Conservation (phyloP, 2,797 vertebrate genomes). For the Rhinoraja longicauda region DNA sequence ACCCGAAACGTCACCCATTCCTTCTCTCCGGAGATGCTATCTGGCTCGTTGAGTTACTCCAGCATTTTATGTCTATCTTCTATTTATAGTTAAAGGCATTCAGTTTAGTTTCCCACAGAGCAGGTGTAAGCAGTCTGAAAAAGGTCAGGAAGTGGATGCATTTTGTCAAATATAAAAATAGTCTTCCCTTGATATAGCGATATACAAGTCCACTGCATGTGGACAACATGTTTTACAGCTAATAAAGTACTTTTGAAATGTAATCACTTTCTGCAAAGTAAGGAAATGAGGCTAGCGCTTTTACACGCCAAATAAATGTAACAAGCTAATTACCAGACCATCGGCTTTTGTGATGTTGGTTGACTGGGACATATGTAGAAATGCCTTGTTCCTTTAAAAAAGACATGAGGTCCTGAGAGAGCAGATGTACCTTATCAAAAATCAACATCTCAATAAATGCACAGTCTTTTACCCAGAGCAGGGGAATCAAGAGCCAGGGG, state of each 20-base stretch:
- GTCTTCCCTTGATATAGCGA: not conserved
- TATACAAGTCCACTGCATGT: not conserved
- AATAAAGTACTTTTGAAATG: not conserved
- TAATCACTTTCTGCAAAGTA: not conserved
- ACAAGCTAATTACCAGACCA: not conserved
- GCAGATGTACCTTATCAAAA: not conserved
- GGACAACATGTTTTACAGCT: not conserved
- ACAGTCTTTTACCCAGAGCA: too few relatives aligned
- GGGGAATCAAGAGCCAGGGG: too few relatives aligned
- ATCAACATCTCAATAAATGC: not conserved
- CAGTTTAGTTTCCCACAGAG: not conserved
- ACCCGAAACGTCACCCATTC: too few relatives aligned
- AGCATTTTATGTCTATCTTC: too few relatives aligned
- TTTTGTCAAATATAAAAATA: not conserved
- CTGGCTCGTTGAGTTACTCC: too few relatives aligned
- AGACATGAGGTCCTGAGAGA: not conserved
- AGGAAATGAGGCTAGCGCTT: not conserved
- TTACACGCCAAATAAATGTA: not conserved
- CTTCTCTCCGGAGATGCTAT: too few relatives aligned
- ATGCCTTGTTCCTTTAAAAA: not conserved
- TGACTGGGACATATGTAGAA: not conserved
- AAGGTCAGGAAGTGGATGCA: not conserved
- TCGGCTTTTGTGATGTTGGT: not conserved
- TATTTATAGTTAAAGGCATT: not conserved
- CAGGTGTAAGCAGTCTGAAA: not conserved